Evolutionary conservation across 2,797 vertebrate genomes (phyloP), one percentile per base, ranked within the genome.

Genomic region (Rhinophrynus dorsalis): DNA sequence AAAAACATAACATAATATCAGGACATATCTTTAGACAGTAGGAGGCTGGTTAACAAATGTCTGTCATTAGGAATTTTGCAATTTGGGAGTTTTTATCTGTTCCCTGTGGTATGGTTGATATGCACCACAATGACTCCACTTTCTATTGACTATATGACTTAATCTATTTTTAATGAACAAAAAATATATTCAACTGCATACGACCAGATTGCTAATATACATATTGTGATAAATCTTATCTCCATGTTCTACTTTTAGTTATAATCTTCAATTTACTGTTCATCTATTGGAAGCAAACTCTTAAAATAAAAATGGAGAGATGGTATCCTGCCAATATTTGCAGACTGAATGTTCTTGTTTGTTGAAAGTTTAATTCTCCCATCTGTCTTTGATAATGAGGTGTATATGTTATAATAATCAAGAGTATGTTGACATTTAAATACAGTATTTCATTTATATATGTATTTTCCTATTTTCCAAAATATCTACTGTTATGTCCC

Each of bases 331-430:
- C 62, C 62, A 66, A 55, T 66, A 55, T 66, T 66, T 66, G 17
- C 37, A 32, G 48, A 18, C n/a, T 20, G 18, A 42, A 18, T 44
- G 50, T 38, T 44, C 52, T 15, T 67, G 64, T 67, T 57, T 67
- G 44, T 47, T 57, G 27, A 57, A 57, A 44, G 38, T 67, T 45
- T 23, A 6, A 42, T 15, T 32, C 20, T 44, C 18, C 63, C 63
- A 67, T 67, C 63, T 67, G 51, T 45, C 30, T 67, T 42, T 35
- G 23, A 57, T 67, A 67, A 67, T 57, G 24, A 57, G 64, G 64
- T 57, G 29, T 64, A 35, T 20, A 27, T 52, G 26, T 64, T 40
- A 13, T 38, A 10, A 38, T 38, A 26, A 66, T 55, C 52, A 42
- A 21, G 21, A 26, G 35, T 54, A 54, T 54, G 13, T 32, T 44